Base-by-base conservation (phyloP, 2,797 vertebrate genomes). In the Phoeniculus purpureus region DNA sequence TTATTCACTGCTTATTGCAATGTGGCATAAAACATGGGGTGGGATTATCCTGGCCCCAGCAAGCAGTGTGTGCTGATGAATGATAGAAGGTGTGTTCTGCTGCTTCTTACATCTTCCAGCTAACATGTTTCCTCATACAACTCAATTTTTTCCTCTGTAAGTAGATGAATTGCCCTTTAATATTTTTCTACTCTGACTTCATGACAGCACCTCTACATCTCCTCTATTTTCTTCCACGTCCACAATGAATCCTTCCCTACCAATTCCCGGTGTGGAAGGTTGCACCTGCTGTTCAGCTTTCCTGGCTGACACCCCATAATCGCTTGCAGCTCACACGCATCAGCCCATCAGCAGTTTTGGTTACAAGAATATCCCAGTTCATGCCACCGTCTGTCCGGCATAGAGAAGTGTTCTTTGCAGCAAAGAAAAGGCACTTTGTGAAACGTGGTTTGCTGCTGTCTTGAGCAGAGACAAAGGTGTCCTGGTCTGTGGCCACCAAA, bases 231-330 rank as follows among this genome's bases (percentile, higher is more conserved):
- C 23, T 43, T 77, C 56, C 2, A 0, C 22, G 32, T 31, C 64
- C 48, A 5, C 0, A 0, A 21, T 21, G 45, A 72, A 50, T 84
- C 60, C 29, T 56, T 31, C 64, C 47, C 67, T 43, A 23, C 71
- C 3, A 1, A 1, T 50, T 67, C 68, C 61, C 47, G 66, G 40
- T 0, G 0, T 47, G 0, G 2, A 19, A 78, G 47, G 29, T 3
- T 59, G 43, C 84, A 50, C 34, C 81, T 77, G 56, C 87, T 81
- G 91, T 52, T 85, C 48, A 37, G 52, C 47, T 80, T 26, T 32
- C 73, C 2, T 9, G 26, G 7, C 43, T 74, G 83, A 43, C 71
- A 81, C 22, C 27, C 51, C 6, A 2, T 61, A 3, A 66, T 62
- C n/a, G 1, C 43, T 27, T 75, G 74, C 66, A 59, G 67, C 62